phyloP scores from a whole-genome alignment of 2,113 vertebrate species.

The Raja brachyura region DNA sequence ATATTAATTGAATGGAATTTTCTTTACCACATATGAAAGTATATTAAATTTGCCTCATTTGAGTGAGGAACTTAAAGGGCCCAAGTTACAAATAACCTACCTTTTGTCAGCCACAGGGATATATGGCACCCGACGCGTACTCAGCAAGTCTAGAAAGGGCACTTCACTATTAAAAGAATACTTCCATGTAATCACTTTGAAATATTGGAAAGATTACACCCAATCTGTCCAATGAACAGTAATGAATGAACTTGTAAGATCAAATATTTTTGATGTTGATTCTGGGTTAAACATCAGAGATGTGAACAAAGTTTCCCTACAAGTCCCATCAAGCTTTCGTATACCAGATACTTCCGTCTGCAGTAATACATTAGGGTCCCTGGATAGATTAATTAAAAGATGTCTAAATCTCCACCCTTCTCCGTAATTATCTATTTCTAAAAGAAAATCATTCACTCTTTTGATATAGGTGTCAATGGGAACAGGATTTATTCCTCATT shows the following conservation, averaged over 20 bases:
- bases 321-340: neutral
- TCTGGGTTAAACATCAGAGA: neutral
- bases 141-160: neutral
- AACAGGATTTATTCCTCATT: too few relatives aligned
- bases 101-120: too few relatives aligned
- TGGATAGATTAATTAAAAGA: neutral
- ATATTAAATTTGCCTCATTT: neutral
- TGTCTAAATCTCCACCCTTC: neutral
- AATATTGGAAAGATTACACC: neutral
- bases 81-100: too few relatives aligned
- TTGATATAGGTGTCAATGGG: too few relatives aligned
- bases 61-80: neutral
- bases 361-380: neutral
- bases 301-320: too few relatives aligned
- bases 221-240: neutral
- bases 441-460: too few relatives aligned
- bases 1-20: neutral
- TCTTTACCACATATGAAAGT: neutral
- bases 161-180: neutral
- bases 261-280: neutral
- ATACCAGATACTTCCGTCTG: neutral
- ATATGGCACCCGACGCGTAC: too few relatives aligned
- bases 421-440: neutral
- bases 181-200: neutral
- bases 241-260: neutral